Evolutionary conservation across 2,888 invertebrate genomes (phyloP).

Genomic region (Bruchidius siliquastri): DNA sequence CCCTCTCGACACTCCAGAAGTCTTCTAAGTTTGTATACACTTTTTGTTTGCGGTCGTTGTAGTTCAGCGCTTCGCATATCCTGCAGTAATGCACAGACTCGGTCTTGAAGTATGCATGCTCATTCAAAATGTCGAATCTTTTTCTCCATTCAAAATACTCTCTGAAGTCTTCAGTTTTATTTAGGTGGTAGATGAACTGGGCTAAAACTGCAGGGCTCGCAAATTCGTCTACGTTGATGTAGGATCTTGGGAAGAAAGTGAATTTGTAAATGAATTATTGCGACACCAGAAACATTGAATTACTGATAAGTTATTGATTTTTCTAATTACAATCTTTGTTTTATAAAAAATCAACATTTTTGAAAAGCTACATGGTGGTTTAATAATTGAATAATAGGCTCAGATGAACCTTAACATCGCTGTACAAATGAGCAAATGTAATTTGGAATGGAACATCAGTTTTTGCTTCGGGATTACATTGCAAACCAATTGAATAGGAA

Average conservation of each 20-base stretch:
- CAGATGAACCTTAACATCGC: too few relatives aligned
- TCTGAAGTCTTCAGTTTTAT: conserved; percentile 44
- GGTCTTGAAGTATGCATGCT: conserved; percentile 64
- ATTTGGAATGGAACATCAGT: too few relatives aligned
- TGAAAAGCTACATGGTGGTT: too few relatives aligned
- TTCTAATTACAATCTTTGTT: too few relatives aligned
- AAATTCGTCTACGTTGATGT: conserved; percentile 56
- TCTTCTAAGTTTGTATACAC: conserved; percentile 43
- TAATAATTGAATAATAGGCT: too few relatives aligned
- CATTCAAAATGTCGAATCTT: conserved; percentile 55
- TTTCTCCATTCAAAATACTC: conserved; percentile 58
- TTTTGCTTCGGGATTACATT: too few relatives aligned
- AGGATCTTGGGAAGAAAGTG: conserved; percentile 46
- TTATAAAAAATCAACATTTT: too few relatives aligned
- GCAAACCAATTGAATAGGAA: too few relatives aligned
- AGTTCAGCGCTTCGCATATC: conserved; percentile 64
- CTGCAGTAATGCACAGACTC: conserved; percentile 59
- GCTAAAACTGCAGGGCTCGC: conserved; percentile 51
- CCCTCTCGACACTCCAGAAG: conserved; percentile 42
- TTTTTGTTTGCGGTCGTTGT: conserved; percentile 48
- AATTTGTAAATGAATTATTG: not conserved
- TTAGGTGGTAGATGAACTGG: conserved; percentile 50
- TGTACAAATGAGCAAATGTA: too few relatives aligned
- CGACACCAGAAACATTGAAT: too few relatives aligned
- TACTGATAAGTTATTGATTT: too few relatives aligned